Conservation (phyloP, 64 coral and sea anemone genomes). For the Stichodactyla helianthus region DNA sequence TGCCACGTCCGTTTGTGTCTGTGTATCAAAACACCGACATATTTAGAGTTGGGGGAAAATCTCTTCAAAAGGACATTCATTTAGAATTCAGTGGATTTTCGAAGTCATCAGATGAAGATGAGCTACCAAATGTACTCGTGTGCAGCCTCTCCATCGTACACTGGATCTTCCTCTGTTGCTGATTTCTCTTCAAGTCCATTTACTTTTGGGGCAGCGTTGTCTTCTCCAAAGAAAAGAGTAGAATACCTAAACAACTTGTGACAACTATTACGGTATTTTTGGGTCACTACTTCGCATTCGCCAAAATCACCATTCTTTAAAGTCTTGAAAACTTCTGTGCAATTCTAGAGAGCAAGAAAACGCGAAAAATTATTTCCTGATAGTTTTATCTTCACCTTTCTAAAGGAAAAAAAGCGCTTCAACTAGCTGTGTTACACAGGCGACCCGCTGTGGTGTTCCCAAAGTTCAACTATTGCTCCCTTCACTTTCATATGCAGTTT, state of each 20-base stretch:
- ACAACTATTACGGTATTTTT: constrained; percentile 40
- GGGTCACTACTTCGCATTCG: constrained; percentile 36
- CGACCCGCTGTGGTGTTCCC: neutral
- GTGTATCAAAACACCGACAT: neutral
- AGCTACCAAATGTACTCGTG: neutral
- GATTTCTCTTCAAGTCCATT: constrained; percentile 40
- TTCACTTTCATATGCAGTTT: neutral
- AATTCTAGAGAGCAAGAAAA: constrained; percentile 38
- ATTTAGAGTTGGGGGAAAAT: constrained; percentile 12
- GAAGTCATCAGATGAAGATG: neutral
- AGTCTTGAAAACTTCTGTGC: constrained; percentile 50
- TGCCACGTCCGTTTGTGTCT: neutral
- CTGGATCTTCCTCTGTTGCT: neutral
- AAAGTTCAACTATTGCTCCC: neutral
- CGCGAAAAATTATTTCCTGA: neutral
- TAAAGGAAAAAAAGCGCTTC: neutral
- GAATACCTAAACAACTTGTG: constrained; percentile 31
- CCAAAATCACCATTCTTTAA: constrained; percentile 42
- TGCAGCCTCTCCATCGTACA: constrained; percentile 41
- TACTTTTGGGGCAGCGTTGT: constrained; percentile 6
- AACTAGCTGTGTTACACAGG: neutral
- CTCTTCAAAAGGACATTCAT: constrained; percentile 1
- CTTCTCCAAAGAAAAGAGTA: constrained; percentile 36
- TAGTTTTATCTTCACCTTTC: neutral
- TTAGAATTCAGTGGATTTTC: neutral